Evolutionary conservation across 2,797 vertebrate genomes (phyloP).

Genomic region (Psittacula derbiana): DNA sequence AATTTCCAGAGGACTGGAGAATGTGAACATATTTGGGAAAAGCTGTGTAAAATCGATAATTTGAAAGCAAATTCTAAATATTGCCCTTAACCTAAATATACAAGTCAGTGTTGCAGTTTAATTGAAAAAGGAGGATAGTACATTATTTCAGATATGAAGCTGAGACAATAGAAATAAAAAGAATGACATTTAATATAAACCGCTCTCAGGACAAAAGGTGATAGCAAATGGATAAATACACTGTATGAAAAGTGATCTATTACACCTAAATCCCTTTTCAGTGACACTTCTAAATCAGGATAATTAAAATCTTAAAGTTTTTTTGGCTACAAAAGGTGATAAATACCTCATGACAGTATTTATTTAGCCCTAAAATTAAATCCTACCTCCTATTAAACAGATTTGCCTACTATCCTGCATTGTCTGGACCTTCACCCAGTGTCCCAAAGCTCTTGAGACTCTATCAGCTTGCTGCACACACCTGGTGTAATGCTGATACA

Average conservation of each 20-base stretch:
- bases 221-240: neutral
- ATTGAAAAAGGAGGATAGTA: neutral
- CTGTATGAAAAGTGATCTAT: neutral
- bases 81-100: neutral
- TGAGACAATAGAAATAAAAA: neutral
- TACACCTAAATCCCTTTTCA: neutral
- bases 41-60: neutral
- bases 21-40: neutral
- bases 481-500: constrained; percentile 7
- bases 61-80: neutral
- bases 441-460: neutral
- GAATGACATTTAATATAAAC: neutral
- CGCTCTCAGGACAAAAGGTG: neutral
- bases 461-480: neutral
- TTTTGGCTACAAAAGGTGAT: neutral
- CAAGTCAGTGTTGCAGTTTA: neutral
- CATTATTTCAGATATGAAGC: neutral
- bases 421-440: neutral
- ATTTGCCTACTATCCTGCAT: neutral
- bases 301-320: neutral
- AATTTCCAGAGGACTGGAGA: neutral
- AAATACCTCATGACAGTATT: neutral
- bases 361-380: neutral
- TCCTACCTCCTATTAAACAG: neutral
- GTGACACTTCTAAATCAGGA: neutral